Conservation (phyloP, 2,888 invertebrate genomes). For the Leptopilina myrica region DNA sequence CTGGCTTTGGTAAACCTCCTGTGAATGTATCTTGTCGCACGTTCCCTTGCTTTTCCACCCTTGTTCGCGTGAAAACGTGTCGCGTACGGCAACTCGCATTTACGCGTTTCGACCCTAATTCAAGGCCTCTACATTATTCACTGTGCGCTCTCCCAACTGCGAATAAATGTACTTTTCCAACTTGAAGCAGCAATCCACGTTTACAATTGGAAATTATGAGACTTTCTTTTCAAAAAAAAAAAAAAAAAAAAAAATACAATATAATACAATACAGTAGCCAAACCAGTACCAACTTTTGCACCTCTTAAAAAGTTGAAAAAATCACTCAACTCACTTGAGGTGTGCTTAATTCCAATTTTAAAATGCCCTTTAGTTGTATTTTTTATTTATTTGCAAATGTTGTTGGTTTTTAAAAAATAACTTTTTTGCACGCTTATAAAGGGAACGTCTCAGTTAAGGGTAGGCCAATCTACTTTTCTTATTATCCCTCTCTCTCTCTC, state of each 20-base stretch:
- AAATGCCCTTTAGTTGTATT: no score
- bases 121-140: background rate
- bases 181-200: no score
- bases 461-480: background rate
- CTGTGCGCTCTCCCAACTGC: background rate
- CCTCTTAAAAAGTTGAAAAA: no score
- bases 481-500: conserved; percentile 41
- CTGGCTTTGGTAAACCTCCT: conserved; percentile 2
- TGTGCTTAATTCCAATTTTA: no score
- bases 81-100: conserved; percentile 31
- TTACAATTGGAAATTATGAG: no score
- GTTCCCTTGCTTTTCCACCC: background rate
- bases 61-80: conserved; percentile 6
- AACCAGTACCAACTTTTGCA: no score
- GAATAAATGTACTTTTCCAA: background rate
- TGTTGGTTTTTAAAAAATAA: no score
- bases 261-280: no score
- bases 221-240: no score
- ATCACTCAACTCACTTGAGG: no score
- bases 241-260: no score
- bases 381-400: no score
- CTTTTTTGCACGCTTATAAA: background rate
- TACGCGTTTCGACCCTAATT: conserved; percentile 32
- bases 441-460: background rate
- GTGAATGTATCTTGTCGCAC: conserved; percentile 13